Base-by-base conservation (phyloP, 2,888 invertebrate genomes). In the Drosophila pseudotakahashii region DNA sequence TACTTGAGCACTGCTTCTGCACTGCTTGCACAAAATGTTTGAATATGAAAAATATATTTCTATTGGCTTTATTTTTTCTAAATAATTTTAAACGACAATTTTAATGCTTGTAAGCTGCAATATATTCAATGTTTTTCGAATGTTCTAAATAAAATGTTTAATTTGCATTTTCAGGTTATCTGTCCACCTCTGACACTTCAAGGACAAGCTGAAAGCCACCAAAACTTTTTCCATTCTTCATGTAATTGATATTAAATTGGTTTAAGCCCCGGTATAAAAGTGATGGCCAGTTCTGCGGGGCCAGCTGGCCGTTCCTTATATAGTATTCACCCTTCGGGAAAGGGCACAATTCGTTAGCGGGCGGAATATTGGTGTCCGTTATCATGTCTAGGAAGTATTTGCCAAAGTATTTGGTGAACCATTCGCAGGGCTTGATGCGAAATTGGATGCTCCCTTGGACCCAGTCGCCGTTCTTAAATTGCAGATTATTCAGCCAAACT, bases 241-340 rank as follows among this genome's bases (percentile, higher is more conserved):
- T 3, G 14, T 32, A 47, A 32, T 10, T 5, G 10, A 47, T 7
- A 11, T 11, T 14, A 14, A 30, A 11, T 14, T 47, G 4, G 30
- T 14, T 32, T 7, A 47, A n/a, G 47, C 47, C 47, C 2, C 14
- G 30, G 14, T 6, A 32, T 4, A 47, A 47, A 11, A 47, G 0
- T 11, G 30, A 2, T 3, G 47, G 47, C 47, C 47, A 47, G 11
- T 30, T 47, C 6, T 32, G 10, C 6, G 47, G 30, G 10, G 32
- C 14, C 5, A 47, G 10, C 1, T 13, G 3, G 30, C 0, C 6
- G 11, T 32, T 47, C 10, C n/a, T 30, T 3, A 47, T 0, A 11
- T 14, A 47, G 16, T 47, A 47, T 32, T 32, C 30, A 11, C 47
- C 47, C 47, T 47, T 47, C 11, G 2, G 30, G 1, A 47, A 47